phyloP scores from a whole-genome alignment of 2,888 invertebrate genomes.

The Dicranocentrus wangi region DNA sequence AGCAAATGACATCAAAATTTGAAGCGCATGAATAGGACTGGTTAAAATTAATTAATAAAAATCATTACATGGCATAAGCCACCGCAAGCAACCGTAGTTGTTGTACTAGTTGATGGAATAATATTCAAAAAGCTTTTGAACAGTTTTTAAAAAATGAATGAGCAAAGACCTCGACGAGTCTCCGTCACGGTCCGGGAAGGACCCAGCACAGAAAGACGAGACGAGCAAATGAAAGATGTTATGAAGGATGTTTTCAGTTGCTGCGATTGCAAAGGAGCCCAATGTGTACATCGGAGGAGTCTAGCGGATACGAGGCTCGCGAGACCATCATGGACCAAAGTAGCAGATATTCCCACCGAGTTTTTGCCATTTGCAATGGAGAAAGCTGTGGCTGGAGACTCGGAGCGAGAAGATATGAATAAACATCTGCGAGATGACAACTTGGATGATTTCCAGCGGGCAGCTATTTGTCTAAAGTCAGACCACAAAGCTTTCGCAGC shows the following conservation, averaged over 20 bases:
- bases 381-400: constrained; percentile 30
- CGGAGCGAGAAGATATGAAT: constrained; percentile 15
- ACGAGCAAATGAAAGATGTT: not conserved
- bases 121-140: too few species aligned
- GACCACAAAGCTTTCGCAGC: constrained; percentile 40
- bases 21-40: too few species aligned
- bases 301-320: constrained; percentile 8
- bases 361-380: constrained; percentile 63
- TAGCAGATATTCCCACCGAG: constrained; percentile 64
- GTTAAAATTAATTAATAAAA: too few species aligned
- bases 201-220: constrained; percentile 34
- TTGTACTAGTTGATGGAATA: too few species aligned
- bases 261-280: constrained; percentile 31
- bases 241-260: constrained; percentile 51
- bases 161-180: constrained; percentile 21
- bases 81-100: too few species aligned
- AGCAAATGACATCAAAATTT: too few species aligned
- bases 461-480: constrained; percentile 62
- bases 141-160: too few species aligned
- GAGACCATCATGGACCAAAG: constrained; percentile 41
- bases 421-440: constrained; percentile 59
- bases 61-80: too few species aligned
- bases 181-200: constrained; percentile 44
- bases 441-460: constrained; percentile 67
- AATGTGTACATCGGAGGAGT: constrained; percentile 39